Percentiles rank a stretch among this genome's conserved stretches.
Evolutionary conservation across 2,888 invertebrate species (phyloP).

Genomic region (Drosophila longiperda): DNA sequence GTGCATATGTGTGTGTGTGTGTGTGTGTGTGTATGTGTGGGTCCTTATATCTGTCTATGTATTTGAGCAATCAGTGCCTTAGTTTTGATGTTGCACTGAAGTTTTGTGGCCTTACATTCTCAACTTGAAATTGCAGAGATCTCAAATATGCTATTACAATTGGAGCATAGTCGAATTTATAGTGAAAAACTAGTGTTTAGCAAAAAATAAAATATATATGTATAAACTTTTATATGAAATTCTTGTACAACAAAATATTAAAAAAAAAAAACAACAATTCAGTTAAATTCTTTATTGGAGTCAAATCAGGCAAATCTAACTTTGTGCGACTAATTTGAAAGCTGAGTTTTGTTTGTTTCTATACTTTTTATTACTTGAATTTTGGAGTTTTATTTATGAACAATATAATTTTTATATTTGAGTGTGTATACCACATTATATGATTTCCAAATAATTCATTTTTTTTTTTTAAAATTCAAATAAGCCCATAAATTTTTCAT

Average conservation of each 20-base stretch:
- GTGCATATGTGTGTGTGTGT: constrained; percentile 31
- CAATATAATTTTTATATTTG: too few species aligned
- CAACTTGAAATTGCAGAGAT: constrained; percentile 41
- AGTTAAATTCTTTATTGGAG: not conserved
- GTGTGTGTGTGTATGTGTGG: constrained; percentile 18
- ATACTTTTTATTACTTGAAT: not conserved
- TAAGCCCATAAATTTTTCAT: not conserved
- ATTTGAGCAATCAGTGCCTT: constrained; percentile 70
- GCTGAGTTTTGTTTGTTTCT: not conserved
- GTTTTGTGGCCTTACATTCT: constrained; percentile 68
- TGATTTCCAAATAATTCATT: not conserved
- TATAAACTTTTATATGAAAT: not conserved
- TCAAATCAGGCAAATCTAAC: not conserved
- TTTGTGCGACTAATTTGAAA: not conserved
- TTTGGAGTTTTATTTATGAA: too few species aligned
- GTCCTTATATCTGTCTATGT: constrained; percentile 43
- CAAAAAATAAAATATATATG: not conserved
- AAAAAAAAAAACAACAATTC: not conserved
- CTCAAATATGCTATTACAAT: constrained; percentile 34
- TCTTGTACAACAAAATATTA: not conserved
- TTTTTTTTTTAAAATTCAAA: not conserved
- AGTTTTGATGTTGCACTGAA: constrained; percentile 62
- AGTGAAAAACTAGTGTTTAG: not conserved
- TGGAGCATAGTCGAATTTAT: constrained; percentile 4
- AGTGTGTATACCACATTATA: not conserved